A percentile compares a stretch with the other conserved stretches of the same genome.
These are phyloP conservation scores for Panagrolaimus sp. DNA, from an alignment of 1,140 invertebrate genomes.

Conservation along the genomic window DNA sequence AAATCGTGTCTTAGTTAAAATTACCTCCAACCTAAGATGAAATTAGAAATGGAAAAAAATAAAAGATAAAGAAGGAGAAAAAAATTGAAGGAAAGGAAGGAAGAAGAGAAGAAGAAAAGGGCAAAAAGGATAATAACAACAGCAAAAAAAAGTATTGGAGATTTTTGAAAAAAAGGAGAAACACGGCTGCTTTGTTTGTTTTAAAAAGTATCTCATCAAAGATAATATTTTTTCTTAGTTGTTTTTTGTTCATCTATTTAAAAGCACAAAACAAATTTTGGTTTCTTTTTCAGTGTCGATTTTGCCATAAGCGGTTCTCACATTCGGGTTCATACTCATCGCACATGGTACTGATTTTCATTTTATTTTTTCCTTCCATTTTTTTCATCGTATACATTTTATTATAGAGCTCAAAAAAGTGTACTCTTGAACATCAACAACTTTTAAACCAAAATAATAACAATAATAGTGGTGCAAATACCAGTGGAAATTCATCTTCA, in stretches of 20 bases:
- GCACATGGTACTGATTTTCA: slow-evolving; percentile 71
- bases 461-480: slow-evolving; percentile 1
- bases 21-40: slow-evolving; percentile 8
- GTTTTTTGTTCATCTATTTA: not conserved
- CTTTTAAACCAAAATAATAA: slow-evolving; percentile 49
- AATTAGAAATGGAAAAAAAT: too few species aligned
- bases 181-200: slow-evolving; percentile 10
- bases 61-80: too few species aligned
- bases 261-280: not conserved
- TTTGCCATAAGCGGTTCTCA: slow-evolving; percentile 95
- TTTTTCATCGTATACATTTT: too few species aligned
- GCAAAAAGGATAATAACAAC: too few species aligned
- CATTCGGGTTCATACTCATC: slow-evolving; percentile 98
- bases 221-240: not conserved
- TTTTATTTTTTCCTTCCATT: too few species aligned
- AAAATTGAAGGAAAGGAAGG: too few species aligned
- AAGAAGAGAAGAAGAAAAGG: too few species aligned
- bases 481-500: not conserved
- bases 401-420: slow-evolving; percentile 84
- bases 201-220: not conserved
- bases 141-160: too few species aligned
- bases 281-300: slow-evolving; percentile 68
- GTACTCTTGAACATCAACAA: slow-evolving; percentile 72
- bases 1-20: not conserved
- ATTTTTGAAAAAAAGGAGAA: too few species aligned